A percentile compares a stretch with the other conserved stretches of the same genome.
Evolutionary conservation across 2,888 invertebrate genomes (phyloP).

Genomic region (Microctonus hyperodae): DNA sequence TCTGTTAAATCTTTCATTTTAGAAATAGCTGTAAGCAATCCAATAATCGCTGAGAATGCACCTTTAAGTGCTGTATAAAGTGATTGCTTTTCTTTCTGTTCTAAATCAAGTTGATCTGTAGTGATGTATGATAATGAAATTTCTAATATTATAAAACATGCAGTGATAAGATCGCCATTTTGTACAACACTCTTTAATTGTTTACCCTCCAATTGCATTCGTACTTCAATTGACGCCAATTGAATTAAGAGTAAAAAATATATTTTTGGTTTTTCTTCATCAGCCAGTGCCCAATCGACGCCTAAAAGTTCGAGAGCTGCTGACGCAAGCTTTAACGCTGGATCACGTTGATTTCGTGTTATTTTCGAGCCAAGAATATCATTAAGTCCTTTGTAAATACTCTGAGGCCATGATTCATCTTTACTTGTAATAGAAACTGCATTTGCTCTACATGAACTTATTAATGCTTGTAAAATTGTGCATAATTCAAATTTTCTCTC

Average conservation of each 20-base stretch:
- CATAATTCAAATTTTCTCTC: slow-evolving; percentile 91
- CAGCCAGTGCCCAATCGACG: slow-evolving; percentile 83
- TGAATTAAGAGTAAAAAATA: slow-evolving; percentile 84
- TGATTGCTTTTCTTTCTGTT: slow-evolving; percentile 90
- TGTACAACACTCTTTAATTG: slow-evolving; percentile 80
- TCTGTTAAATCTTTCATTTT: slow-evolving; percentile 75
- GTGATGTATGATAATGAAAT: slow-evolving; percentile 81
- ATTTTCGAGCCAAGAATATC: slow-evolving; percentile 89
- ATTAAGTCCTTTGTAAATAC: slow-evolving; percentile 80
- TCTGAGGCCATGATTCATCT: slow-evolving; percentile 82
- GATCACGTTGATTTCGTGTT: slow-evolving; percentile 87
- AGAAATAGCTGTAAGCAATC: slow-evolving; percentile 75
- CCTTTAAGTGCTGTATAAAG: slow-evolving; percentile 89
- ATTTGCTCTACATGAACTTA: slow-evolving; percentile 76
- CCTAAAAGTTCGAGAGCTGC: slow-evolving; percentile 82
- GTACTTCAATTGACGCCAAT: slow-evolving; percentile 88
- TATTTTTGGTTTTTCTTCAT: slow-evolving; percentile 82
- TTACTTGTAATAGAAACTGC: slow-evolving; percentile 70
- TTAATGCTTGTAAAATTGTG: slow-evolving; percentile 76
- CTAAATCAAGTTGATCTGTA: slow-evolving; percentile 81
- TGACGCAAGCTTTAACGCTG: slow-evolving; percentile 84
- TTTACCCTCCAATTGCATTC: slow-evolving; percentile 92
- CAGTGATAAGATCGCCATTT: slow-evolving; percentile 80
- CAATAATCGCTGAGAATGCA: slow-evolving; percentile 83
- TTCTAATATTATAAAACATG: slow-evolving; percentile 85